Evolutionary conservation across 1,140 invertebrate species (phyloP).

Genomic region (Tribolium madens): DNA sequence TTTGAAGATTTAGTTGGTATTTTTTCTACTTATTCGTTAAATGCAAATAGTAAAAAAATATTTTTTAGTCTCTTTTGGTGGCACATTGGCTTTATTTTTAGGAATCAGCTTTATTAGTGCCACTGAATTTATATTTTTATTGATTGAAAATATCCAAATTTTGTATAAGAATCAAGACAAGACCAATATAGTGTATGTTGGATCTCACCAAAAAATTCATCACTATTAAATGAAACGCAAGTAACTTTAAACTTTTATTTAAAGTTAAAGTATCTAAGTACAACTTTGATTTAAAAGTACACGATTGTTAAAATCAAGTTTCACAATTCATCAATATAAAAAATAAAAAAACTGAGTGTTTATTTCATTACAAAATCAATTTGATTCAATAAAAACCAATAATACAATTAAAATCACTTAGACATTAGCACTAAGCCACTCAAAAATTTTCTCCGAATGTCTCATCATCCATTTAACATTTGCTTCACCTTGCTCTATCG

Average conservation of each 20-base stretch:
- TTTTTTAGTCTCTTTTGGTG: constrained; percentile 68
- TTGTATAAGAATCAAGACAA: constrained; percentile 23
- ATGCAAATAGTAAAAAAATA: background rate
- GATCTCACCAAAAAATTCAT: background rate
- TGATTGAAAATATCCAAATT: constrained; percentile 40
- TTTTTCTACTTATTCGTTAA: background rate
- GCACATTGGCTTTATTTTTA: constrained; percentile 68
- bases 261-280: constrained; percentile 1
- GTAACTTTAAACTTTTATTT: constrained; percentile 11
- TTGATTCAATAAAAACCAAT: background rate
- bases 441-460: constrained; percentile 78
- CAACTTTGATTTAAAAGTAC: constrained; percentile 9
- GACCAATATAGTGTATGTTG: background rate
- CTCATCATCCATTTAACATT: constrained; percentile 85
- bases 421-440: constrained; percentile 72
- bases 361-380: background rate
- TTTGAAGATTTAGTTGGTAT: constrained; percentile 71
- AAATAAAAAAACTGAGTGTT: background rate
- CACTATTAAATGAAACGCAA: background rate
- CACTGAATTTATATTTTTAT: constrained; percentile 65
- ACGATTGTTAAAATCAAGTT: background rate
- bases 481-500: constrained; percentile 80
- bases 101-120: constrained; percentile 68
- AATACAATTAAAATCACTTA: background rate
- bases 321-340: background rate